Evolutionary conservation across 2,113 vertebrate species (phyloP).

Genomic region (Laticauda laticaudata): DNA sequence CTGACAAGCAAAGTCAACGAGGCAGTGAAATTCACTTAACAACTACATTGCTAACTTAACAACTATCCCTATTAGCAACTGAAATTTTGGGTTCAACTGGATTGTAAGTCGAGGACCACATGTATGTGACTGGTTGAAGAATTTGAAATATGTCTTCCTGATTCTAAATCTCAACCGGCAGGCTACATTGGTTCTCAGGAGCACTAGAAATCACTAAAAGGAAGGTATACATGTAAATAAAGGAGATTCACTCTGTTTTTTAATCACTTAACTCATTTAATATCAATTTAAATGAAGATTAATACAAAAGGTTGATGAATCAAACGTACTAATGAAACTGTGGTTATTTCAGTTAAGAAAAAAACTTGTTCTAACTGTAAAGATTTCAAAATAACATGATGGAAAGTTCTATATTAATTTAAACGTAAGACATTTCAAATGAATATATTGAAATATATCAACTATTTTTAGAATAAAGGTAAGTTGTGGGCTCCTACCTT

Average conservation of each 20-base stretch:
- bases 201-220: neutral
- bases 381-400: neutral
- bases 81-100: neutral
- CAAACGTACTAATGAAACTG: neutral
- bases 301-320: neutral
- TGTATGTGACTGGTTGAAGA: neutral
- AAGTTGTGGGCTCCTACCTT: conserved; percentile 69
- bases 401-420: neutral
- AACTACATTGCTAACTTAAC: neutral
- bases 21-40: neutral
- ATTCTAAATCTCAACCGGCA: neutral
- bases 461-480: neutral
- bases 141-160: neutral
- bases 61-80: neutral
- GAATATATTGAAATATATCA: neutral
- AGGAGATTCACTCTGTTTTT: neutral
- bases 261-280: neutral
- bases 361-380: neutral
- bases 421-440: neutral
- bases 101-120: neutral
- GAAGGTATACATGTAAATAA: neutral
- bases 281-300: neutral
- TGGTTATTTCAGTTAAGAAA: neutral
- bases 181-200: neutral
- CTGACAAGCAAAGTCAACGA: neutral